Conservation (phyloP, 37 sponge, comb jelly and placozoan species). For the Chondrosia reniformis region DNA sequence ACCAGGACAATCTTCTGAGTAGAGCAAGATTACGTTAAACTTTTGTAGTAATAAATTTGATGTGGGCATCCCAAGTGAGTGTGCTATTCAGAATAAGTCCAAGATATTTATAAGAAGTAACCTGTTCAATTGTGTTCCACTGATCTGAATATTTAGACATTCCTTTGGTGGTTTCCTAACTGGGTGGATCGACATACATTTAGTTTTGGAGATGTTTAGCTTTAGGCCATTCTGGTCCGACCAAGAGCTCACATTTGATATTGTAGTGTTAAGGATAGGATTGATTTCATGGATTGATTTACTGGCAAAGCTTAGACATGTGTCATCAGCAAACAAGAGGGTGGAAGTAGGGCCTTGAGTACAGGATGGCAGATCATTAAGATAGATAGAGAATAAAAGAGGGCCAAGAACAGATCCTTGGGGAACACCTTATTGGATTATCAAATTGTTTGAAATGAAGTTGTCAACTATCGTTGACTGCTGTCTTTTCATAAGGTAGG, state of each 20-base stretch:
- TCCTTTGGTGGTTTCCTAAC: not conserved
- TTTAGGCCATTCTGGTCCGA: not conserved
- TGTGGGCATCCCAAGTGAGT: not conserved
- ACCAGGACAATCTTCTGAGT: constrained; percentile 4
- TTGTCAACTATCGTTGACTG: not conserved
- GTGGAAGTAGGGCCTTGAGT: not conserved
- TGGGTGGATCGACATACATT: not conserved
- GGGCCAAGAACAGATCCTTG: not conserved
- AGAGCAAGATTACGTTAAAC: not conserved
- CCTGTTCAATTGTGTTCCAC: not conserved
- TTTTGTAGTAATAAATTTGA: not conserved
- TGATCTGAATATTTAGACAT: not conserved
- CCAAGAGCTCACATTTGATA: not conserved
- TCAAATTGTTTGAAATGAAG: not conserved
- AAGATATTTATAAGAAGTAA: not conserved
- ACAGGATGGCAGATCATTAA: not conserved
- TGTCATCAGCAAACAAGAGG: constrained; percentile 3
- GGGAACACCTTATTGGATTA: not conserved
- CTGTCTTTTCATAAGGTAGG: not conserved
- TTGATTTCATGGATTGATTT: not conserved
- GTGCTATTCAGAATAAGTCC: not conserved
- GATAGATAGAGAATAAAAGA: not conserved
- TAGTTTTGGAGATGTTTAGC: not conserved
- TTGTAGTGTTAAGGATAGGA: not conserved
- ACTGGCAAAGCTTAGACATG: not conserved